Conservation (phyloP, 2,888 invertebrate species). For the Allacma fusca region DNA sequence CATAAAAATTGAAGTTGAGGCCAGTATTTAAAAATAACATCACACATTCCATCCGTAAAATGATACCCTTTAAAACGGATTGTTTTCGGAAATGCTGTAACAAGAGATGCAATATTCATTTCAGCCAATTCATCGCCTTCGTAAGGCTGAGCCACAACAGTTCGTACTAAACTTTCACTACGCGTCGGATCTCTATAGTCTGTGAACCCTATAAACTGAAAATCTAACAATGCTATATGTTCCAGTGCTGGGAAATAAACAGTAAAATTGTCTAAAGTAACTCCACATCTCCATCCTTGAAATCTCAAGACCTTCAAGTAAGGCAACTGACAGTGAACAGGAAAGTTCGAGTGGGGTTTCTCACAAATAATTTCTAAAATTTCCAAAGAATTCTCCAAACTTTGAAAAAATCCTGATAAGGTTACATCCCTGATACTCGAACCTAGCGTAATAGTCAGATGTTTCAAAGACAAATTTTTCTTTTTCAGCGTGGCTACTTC, state of each 20-base stretch:
- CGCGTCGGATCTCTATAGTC: neutral
- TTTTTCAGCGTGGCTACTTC: slow-evolving; percentile 23
- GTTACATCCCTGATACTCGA: slow-evolving; percentile 7
- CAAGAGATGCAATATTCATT: slow-evolving; percentile 19
- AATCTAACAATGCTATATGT: slow-evolving; percentile 1
- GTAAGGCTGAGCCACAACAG: neutral
- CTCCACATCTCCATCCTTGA: slow-evolving; percentile 23
- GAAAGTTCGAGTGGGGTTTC: neutral
- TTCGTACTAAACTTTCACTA: neutral
- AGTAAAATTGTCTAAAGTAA: slow-evolving; percentile 20
- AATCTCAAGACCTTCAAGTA: slow-evolving; percentile 3
- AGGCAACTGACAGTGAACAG: neutral
- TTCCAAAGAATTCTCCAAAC: slow-evolving; percentile 19
- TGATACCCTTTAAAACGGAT: neutral
- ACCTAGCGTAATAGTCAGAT: slow-evolving; percentile 7
- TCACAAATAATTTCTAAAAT: slow-evolving; percentile 24
- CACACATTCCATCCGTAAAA: slow-evolving; percentile 23
- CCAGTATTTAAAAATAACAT: slow-evolving; percentile 32
- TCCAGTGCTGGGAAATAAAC: slow-evolving; percentile 10
- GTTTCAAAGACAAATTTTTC: slow-evolving; percentile 1
- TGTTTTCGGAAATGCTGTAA: slow-evolving; percentile 23
- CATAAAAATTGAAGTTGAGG: slow-evolving; percentile 5
- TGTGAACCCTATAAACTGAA: slow-evolving; percentile 27
- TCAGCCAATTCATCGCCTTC: slow-evolving; percentile 12
- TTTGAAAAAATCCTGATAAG: slow-evolving; percentile 9